Base-by-base conservation (phyloP, 2,888 invertebrate species). In the Euspilapteryx auroguttella region DNA sequence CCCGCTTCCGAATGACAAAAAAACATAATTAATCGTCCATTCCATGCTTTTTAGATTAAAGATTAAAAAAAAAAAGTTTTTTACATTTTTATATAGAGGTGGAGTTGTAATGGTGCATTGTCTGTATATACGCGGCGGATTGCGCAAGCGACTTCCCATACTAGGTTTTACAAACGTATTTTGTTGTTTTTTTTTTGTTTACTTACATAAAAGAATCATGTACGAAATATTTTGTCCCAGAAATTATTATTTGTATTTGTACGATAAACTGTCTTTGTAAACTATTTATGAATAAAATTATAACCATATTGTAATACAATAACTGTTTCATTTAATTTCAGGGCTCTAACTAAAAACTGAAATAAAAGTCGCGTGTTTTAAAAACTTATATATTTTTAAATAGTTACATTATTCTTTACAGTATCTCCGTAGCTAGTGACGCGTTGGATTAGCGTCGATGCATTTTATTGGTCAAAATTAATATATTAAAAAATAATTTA, bases 241-340 rank as follows among this genome's bases (percentile, higher is more conserved):
- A 41, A 50, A 46, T 43, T 51, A 61, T 61, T 57, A 55, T 64
- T 66, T 71, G 68, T 57, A 55, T 64, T 66, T 71, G 68, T 71
- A 69, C 65, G 66, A 71, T 71, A 66, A 65, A n/a, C n/a, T 55
- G 58, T 69, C 64, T 68, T 58, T 73, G 69, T 73, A 73, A 71
- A 73, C 73, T 77, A 75, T 71, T 75, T 68, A 68, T 69, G 42
- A 69, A 71, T 75, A 73, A 69, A n/a, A 76, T 71, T 71, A 73
- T 76, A 73, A 73, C 69, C 69, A 59, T 68, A 73, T 65, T 69
- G 66, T 66, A 66, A 27, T 26, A 17, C 2, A 12, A n/a, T 9
- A 4, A 33, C 21, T 47, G 56, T 68, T 64, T 71, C 40, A 66
- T 63, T 61, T 27, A 14, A n/a, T n/a, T n/a, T n/a, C n/a, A n/a